phyloP scores from a whole-genome alignment of 2,113 vertebrate species.

The Oncorhynchus nerka region DNA sequence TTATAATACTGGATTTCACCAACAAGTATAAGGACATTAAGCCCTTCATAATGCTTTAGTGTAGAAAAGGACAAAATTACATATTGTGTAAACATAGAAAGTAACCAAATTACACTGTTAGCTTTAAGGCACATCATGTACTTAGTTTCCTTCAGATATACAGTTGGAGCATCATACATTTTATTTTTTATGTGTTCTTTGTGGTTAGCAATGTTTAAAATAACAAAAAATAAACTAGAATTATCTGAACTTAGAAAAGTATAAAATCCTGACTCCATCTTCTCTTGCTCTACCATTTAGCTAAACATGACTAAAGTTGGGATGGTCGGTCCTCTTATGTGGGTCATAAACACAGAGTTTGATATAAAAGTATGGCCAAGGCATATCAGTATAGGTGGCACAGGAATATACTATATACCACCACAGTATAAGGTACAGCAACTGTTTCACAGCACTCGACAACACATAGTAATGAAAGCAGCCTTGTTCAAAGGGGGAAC shows the following conservation, averaged over 20 bases:
- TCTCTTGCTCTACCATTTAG: constrained; percentile 71
- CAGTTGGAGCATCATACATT: constrained; percentile 40
- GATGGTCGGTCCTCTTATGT: constrained; percentile 42
- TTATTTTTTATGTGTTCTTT: constrained; percentile 12
- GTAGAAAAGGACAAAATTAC: constrained; percentile 42
- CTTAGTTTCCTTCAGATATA: constrained; percentile 25
- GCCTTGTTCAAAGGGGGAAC: constrained; percentile 12
- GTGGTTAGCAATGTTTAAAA: constrained; percentile 54
- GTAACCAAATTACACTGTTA: constrained; percentile 47
- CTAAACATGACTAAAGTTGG: constrained; percentile 59
- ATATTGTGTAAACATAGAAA: constrained; percentile 52
- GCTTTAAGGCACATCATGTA: constrained; percentile 28
- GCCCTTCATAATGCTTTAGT: constrained; percentile 25
- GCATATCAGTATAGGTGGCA: constrained; percentile 40
- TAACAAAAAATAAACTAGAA: constrained; percentile 59
- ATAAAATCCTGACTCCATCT: constrained; percentile 66
- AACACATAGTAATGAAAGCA: not conserved
- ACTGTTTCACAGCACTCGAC: not conserved
- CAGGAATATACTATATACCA: constrained; percentile 6
- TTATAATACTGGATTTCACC: constrained; percentile 26
- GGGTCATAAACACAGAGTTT: constrained; percentile 55
- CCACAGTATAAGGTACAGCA: not conserved
- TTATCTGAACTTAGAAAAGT: constrained; percentile 60
- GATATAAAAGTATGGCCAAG: constrained; percentile 47
- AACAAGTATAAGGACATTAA: constrained; percentile 32